phyloP scores from a whole-genome alignment of 2,113 vertebrate species.

The Passer domesticus region DNA sequence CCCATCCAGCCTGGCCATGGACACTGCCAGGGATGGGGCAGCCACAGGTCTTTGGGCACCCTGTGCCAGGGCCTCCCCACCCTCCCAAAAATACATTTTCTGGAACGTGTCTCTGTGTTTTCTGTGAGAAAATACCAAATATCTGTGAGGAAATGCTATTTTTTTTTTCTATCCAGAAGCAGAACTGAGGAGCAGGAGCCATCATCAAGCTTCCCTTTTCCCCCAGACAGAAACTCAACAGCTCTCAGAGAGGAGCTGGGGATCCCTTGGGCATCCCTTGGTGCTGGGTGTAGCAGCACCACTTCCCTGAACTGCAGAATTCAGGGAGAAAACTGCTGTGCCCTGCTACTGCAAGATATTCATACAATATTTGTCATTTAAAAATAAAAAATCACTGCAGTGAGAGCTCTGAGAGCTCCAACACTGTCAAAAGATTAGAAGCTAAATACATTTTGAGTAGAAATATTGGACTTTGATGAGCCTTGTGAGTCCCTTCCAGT shows the following conservation, averaged over 20 bases:
- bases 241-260: neutral
- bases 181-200: neutral
- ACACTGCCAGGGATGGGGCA: neutral
- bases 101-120: neutral
- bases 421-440: neutral
- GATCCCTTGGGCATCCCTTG: neutral
- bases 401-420: neutral
- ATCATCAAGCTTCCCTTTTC: neutral
- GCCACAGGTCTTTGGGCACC: neutral
- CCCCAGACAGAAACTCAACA: neutral
- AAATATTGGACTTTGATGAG: neutral
- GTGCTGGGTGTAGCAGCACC: neutral
- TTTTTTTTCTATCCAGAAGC: neutral
- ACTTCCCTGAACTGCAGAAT: neutral
- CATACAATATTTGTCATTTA: neutral
- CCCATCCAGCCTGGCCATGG: rapidly evolving
- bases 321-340: neutral
- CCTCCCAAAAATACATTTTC: neutral
- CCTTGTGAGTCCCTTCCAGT: neutral
- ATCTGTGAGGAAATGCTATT: neutral
- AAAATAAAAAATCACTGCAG: neutral
- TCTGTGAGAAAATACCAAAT: neutral
- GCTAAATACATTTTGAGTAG: neutral
- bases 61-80: neutral
- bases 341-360: neutral